phyloP scores from a whole-genome alignment of 2,797 vertebrate genomes.

The Helostoma temminkii region DNA sequence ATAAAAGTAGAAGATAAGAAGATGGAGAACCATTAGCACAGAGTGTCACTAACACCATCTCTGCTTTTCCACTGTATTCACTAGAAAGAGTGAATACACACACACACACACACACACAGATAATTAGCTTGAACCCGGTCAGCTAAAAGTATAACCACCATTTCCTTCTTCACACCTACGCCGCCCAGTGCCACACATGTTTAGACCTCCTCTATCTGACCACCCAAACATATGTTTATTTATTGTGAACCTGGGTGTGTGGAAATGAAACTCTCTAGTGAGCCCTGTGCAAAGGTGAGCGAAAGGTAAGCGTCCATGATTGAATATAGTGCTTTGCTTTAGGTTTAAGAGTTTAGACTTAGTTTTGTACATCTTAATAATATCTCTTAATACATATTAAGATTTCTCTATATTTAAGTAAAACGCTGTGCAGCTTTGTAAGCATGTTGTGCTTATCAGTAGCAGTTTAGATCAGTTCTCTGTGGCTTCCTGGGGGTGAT shows the following conservation, averaged over 20 bases:
- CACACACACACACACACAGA: conserved; percentile 8
- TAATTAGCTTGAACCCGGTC: neutral
- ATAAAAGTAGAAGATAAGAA: conserved; percentile 36
- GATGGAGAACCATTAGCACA: conserved; percentile 38
- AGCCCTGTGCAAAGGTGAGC: too few species aligned
- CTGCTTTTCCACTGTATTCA: conserved; percentile 43
- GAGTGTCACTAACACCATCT: conserved; percentile 17
- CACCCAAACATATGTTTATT: neutral
- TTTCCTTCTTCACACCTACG: conserved; percentile 5
- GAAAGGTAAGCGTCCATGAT: too few species aligned
- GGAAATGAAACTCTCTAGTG: neutral
- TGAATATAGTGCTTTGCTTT: too few species aligned
- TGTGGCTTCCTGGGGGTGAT: neutral
- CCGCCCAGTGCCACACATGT: neutral
- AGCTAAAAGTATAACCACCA: neutral
- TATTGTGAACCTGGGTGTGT: neutral
- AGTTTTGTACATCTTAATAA: too few species aligned
- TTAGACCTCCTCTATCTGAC: neutral
- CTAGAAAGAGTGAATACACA: neutral
- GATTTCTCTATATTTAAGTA: too few species aligned
- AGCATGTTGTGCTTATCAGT: conserved; percentile 10
- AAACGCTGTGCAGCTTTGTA: too few species aligned
- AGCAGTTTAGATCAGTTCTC: neutral
- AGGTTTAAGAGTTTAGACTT: too few species aligned
- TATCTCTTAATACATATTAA: too few species aligned